Evolutionary conservation across 2,888 invertebrate species (phyloP), one percentile per base, ranked within the genome.

Genomic region (Entomobrya proxima): DNA sequence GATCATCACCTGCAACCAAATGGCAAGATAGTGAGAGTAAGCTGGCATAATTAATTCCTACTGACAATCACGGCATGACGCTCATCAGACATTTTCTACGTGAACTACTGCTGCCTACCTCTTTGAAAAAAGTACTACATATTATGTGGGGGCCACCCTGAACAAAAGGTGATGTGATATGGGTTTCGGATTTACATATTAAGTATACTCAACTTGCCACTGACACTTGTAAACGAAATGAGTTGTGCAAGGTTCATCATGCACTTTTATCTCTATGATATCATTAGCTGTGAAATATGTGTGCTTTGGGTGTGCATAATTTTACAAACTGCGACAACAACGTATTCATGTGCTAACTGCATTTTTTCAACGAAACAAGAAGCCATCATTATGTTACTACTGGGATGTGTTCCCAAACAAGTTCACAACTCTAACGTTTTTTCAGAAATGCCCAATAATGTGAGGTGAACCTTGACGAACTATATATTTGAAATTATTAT

Each of bases 381-480:
- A 40, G 44, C 44, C 44, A 7, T 40, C 44, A 11, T 40, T 40
- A 11, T 40, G 40, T 11, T 13, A 37, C 21, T 69, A 61, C n/a
- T n/a, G n/a, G n/a, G n/a, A n/a, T n/a, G 30, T 30, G 27, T 61
- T 15, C 44, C 7, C 44, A 15, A 40, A 40, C 7, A 40, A 40
- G 44, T 15, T 7, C 15, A 40, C 7, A 40, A 40, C 15, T 40
- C 9, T 40, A 15, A 40, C 9, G 13, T 40, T n/a, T n/a, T n/a
- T n/a, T n/a, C n/a, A n/a, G 13, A 40, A 67, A 37, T 67, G 44
- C 30, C 15, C 32, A 75, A 75, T 52, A 32, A 47, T 47, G 75
- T 32, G 30, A 30, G 32, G 35, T 75, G 75, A 52, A 52, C 52
- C 52, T 75, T 35, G 55, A 67, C 78, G 64, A 74, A 72, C 74